Conservation (phyloP, 1,140 invertebrate genomes). For the Dinoponera quadriceps region DNA sequence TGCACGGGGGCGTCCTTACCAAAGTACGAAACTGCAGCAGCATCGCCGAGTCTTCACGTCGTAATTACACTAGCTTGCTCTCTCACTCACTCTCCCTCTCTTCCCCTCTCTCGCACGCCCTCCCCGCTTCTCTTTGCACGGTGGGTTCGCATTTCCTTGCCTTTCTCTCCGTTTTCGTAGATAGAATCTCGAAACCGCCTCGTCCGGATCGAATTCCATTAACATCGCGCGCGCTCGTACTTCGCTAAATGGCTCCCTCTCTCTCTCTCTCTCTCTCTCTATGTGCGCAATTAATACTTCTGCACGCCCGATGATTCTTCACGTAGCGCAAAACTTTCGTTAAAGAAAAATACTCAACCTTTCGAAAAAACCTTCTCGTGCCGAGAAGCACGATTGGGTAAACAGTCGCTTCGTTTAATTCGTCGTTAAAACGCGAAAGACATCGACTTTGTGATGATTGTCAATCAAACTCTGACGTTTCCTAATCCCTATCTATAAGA, state of each 20-base stretch:
- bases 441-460: background rate
- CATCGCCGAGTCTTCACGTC: conserved; percentile 73
- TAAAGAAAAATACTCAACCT: background rate
- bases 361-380: no score
- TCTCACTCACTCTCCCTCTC: conserved; percentile 18
- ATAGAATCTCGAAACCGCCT: conserved; percentile 65
- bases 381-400: background rate
- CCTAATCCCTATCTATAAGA: background rate
- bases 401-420: background rate
- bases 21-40: conserved; percentile 67
- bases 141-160: conserved; percentile 64
- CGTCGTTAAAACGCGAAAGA: background rate
- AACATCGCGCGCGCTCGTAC: conserved; percentile 60
- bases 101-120: background rate
- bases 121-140: conserved; percentile 47
- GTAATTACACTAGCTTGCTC: conserved; percentile 71
- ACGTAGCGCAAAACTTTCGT: background rate
- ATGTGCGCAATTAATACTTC: conserved; percentile 50
- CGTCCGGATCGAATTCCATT: conserved; percentile 75
- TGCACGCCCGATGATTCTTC: conserved; percentile 22
- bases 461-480: background rate
- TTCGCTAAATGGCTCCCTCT: conserved; percentile 21
- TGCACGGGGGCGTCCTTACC: conserved; percentile 54
- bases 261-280: background rate
- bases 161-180: conserved; percentile 51